Conservation (phyloP, 2,888 invertebrate species). For the Lepetodrilus schrolli region DNA sequence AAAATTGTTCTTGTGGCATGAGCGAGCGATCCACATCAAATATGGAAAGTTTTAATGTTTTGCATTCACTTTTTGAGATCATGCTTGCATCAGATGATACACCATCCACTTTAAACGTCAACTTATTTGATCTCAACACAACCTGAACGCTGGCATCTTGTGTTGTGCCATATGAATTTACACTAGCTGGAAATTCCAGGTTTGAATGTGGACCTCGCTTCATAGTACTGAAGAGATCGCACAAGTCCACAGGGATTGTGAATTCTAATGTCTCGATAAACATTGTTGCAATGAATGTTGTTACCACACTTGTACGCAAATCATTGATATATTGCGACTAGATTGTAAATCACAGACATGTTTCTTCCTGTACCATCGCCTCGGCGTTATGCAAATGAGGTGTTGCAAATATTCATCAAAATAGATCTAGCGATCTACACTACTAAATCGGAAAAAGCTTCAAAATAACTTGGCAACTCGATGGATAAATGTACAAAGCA, state of each 20-base stretch:
- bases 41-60: slow-evolving; percentile 16
- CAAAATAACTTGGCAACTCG: too few relatives aligned
- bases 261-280: slow-evolving; percentile 17
- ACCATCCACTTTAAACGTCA: slow-evolving; percentile 21
- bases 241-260: slow-evolving; percentile 18
- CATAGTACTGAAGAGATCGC: slow-evolving; percentile 4
- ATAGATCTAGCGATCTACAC: too few relatives aligned
- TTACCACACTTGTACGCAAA: not conserved
- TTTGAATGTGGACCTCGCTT: not conserved
- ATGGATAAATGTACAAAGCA: too few relatives aligned
- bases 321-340: not conserved
- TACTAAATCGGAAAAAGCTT: too few relatives aligned
- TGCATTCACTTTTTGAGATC: slow-evolving; percentile 18
- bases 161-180: slow-evolving; percentile 19
- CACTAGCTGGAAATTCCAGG: not conserved
- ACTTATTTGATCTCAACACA: slow-evolving; percentile 11
- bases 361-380: too few relatives aligned
- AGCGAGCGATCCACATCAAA: slow-evolving; percentile 12
- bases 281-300: not conserved
- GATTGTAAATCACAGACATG: too few relatives aligned
- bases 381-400: slow-evolving; percentile 23
- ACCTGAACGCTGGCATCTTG: slow-evolving; percentile 18
- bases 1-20: not conserved
- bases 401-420: too few relatives aligned
- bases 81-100: slow-evolving; percentile 25